Conservation (phyloP, 2,797 vertebrate species). For the Epinephelus awoara region DNA sequence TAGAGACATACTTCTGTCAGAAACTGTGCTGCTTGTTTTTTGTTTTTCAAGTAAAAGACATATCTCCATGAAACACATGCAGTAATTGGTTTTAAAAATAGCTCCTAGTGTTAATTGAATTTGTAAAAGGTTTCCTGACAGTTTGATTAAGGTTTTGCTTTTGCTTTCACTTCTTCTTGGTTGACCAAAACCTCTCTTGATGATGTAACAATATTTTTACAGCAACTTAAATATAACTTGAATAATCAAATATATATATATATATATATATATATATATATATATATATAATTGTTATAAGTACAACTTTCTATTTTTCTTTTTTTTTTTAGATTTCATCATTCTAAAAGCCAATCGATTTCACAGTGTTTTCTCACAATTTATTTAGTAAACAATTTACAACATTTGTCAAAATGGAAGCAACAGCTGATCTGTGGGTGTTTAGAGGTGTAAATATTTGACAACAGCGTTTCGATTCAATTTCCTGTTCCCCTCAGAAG, state of each 20-base stretch:
- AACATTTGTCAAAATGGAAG: constrained; percentile 9
- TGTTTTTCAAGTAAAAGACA: background rate
- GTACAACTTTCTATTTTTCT: too few relatives aligned
- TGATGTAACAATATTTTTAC: background rate
- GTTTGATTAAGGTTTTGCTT: background rate
- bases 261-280: too few relatives aligned
- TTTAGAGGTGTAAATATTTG: constrained; percentile 33
- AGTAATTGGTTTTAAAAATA: background rate
- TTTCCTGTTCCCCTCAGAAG: constrained; percentile 31
- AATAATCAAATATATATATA: too few relatives aligned
- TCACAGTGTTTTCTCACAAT: background rate
- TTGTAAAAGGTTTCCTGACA: background rate
- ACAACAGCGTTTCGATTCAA: constrained; percentile 18
- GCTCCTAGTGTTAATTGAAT: background rate
- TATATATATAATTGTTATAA: too few relatives aligned
- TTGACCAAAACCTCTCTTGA: background rate
- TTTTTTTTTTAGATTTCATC: too few relatives aligned
- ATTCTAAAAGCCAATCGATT: background rate
- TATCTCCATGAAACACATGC: background rate
- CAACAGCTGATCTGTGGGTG: constrained; percentile 7
- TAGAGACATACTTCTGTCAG: background rate
- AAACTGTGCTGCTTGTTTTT: background rate
- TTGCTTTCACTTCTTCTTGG: background rate
- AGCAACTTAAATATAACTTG: background rate
- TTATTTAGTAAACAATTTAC: constrained; percentile 15